Base-by-base conservation (phyloP, 1,140 invertebrate genomes). In the Ectropis grisescens region DNA sequence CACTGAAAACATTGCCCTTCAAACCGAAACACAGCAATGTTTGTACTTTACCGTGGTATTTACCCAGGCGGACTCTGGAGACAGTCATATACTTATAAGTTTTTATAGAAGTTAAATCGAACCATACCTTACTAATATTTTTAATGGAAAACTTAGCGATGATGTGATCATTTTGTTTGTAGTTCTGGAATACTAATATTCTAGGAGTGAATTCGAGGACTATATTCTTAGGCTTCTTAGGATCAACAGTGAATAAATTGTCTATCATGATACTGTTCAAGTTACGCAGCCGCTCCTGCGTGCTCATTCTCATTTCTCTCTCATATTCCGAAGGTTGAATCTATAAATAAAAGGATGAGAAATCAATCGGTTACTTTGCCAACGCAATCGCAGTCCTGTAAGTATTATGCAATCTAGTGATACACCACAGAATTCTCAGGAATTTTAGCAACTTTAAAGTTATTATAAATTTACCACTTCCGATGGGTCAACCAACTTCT, bases 121-220 rank as follows among this genome's bases (percentile, higher is more conserved):
- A 29, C 16, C 11, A 26, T 48, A 76, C 75, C 58, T 64, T 68
- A 45, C 70, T 75, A 13, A 70, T 67, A 49, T 80, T 80, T 54
- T 64, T 74, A 15, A 78, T 62, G 8, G 59, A 58, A 54, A 80
- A 78, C 36, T 74, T 80, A 3, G 70, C 62, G 8, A 68, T 49
- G 16, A 62, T 33, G 47, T 65, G 75, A 11, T 78, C 72, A 19
- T 78, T 78, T 3, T 66, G 64, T 32, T 68, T 78, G 44, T 60
- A 75, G 36, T 80, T 80, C 45, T 80, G 75, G 16, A 74, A 80
- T 11, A 80, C 38, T 5, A 80, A 45, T 8, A 78, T 32, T 40
- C 41, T 64, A 8, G 75, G 75, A 7, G 55, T 46, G 40, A 80
- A 75, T 1, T 51, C 61, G 11, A 80, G 35, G 11, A 74, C 51